A percentile compares a stretch with the other conserved stretches of the same genome.
Evolutionary conservation across 2,888 invertebrate species (phyloP).

Genomic region (Encarsia formosa): DNA sequence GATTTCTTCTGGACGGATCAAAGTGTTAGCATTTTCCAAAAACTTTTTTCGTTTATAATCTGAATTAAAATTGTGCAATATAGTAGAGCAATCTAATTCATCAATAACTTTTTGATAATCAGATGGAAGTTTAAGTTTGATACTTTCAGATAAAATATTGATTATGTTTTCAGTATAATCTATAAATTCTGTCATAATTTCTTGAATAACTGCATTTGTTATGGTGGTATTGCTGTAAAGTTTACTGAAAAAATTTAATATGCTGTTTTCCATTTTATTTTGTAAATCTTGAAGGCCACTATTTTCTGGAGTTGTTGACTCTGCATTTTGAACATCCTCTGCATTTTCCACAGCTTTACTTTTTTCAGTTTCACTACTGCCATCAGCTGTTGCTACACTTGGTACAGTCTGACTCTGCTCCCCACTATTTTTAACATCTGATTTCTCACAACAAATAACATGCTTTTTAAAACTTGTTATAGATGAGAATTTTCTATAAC

Average conservation of each 20-base stretch:
- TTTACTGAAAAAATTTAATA: constrained; percentile 11
- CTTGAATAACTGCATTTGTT: constrained; percentile 12
- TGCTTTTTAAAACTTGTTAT: constrained; percentile 3
- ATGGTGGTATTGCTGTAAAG: constrained; percentile 13
- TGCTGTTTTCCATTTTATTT: constrained; percentile 1
- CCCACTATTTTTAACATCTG: no score
- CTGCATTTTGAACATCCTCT: background rate
- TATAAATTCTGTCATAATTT: constrained; percentile 9
- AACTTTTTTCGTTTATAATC: constrained; percentile 11
- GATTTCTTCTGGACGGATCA: background rate
- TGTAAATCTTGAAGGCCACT: background rate
- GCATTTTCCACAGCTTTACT: background rate
- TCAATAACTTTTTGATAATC: constrained; percentile 7
- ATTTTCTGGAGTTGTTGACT: background rate
- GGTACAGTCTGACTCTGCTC: background rate
- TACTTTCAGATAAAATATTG: background rate
- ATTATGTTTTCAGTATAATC: background rate
- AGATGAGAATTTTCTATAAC: background rate
- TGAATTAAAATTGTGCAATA: constrained; percentile 12
- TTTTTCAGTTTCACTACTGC: background rate
- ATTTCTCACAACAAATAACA: background rate
- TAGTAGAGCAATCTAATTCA: background rate
- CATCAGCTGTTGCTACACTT: background rate
- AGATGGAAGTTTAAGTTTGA: constrained; percentile 6
- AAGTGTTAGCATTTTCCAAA: background rate